Conservation (phyloP, 1,140 invertebrate species). For the Heliconius congener region DNA sequence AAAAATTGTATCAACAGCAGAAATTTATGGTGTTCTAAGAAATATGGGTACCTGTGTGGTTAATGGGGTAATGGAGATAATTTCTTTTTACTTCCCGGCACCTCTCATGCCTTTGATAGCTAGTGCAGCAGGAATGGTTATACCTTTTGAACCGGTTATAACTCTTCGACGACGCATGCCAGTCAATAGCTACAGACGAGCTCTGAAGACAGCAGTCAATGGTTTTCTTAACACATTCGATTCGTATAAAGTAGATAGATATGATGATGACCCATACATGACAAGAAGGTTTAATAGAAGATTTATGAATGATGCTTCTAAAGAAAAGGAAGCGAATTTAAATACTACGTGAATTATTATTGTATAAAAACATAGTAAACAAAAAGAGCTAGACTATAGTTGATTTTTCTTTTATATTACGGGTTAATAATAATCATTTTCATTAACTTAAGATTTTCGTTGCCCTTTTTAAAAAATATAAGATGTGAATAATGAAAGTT, state of each 20-base stretch:
- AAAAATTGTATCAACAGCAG: conserved; percentile 50
- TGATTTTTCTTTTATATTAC: too few relatives aligned
- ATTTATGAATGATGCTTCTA: conserved; percentile 50
- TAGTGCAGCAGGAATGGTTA: conserved; percentile 65
- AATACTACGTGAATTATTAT: not conserved
- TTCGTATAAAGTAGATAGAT: conserved; percentile 53
- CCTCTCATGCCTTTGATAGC: conserved; percentile 69
- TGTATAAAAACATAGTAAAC: too few relatives aligned
- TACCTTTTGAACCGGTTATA: conserved; percentile 70
- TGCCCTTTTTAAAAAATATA: too few relatives aligned
- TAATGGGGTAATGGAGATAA: conserved; percentile 68
- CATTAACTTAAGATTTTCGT: too few relatives aligned
- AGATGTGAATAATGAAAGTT: too few relatives aligned
- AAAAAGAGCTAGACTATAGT: too few relatives aligned
- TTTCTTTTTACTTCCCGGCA: conserved; percentile 65
- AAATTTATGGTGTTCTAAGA: conserved; percentile 55
- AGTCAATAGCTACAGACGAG: conserved; percentile 66
- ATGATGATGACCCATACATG: conserved; percentile 70
- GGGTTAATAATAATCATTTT: too few relatives aligned
- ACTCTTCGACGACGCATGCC: conserved; percentile 65
- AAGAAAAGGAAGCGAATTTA: conserved; percentile 21
- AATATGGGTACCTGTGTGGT: conserved; percentile 71
- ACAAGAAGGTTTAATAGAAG: conserved; percentile 65
- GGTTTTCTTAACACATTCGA: conserved; percentile 68
- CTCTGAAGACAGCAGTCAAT: conserved; percentile 61